Evolutionary conservation across 2,888 invertebrate species (phyloP).

Genomic region (Andrena chrysosceles): DNA sequence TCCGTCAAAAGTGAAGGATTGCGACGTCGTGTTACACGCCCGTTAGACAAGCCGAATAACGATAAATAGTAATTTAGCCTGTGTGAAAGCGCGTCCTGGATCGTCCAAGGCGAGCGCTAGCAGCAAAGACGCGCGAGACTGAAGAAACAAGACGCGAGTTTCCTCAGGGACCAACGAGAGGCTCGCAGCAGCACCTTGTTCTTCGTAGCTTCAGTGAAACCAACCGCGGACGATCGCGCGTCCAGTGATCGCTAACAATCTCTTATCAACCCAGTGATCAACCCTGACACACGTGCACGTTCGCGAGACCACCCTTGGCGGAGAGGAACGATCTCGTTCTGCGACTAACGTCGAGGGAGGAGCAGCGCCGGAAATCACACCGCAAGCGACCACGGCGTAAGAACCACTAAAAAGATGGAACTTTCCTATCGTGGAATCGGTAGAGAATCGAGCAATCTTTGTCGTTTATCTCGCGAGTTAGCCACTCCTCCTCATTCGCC

Average conservation of each 20-base stretch:
- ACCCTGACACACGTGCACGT: neutral
- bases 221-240: conserved; percentile 21
- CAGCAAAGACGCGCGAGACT: conserved; percentile 3
- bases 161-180: neutral
- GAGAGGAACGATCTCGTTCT: neutral
- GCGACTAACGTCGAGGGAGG: neutral
- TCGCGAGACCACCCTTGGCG: neutral
- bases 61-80: conserved; percentile 47
- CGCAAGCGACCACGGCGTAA: neutral
- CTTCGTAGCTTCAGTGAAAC: neutral
- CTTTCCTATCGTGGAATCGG: neutral
- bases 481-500: neutral
- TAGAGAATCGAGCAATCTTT: no score
- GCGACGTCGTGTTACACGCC: conserved; percentile 55
- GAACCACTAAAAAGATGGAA: neutral
- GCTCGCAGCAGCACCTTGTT: neutral
- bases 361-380: neutral
- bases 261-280: neutral
- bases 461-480: no score
- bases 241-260: neutral
- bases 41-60: conserved; percentile 50
- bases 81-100: conserved; percentile 19
- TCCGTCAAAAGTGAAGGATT: conserved; percentile 50
- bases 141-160: neutral
- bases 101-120: conserved; percentile 6